Evolutionary conservation across 2,113 vertebrate species (phyloP), one percentile per base, ranked within the genome.

Genomic region (Anas platyrhynchos): DNA sequence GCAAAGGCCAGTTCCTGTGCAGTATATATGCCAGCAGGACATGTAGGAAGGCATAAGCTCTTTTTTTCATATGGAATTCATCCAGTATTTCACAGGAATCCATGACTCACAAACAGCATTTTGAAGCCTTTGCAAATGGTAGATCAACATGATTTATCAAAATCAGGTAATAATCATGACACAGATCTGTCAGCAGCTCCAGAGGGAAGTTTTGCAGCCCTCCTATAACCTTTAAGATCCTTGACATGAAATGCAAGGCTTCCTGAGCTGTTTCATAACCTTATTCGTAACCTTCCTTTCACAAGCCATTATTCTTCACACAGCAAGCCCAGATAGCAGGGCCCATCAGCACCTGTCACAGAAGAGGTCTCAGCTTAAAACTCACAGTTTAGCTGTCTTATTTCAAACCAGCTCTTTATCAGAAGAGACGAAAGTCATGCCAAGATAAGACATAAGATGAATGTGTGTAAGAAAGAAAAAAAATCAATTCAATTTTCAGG

Each of bases 251-350:
- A 90, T 55, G 73, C 79, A 88, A 88, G 38, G 76, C 61, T 59
- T 89, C 61, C 77, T 61, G 66, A 94, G 81, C 84, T 83, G 52
- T 79, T 89, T 76, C 82, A 10, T 88, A 93, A 95, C 91, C 93
- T 66, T 36, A 38, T 48, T 26, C 43, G 75, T 89, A 84, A 94
- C 95, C 91, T 89, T 58, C 31, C 50, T 91, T 79, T 91, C 91
- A 80, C 63, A 91, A 94, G 71, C 44, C 89, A 94, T 96, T 94
- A 91, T 74, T 97, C 94, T 94, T 76, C 91, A 71, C 56, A 25
- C 76, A 32, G 34, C 18, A 75, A 78, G 62, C 65, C 81, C 78
- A 3, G 58, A 75, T 11, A 85, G 87, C 89, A 87, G 59, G 78
- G 91, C 91, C 85, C 94, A 69, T 89, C 94, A 95, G 87, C 93